These are phyloP conservation scores for Ochotona princeps DNA, from an alignment of 2,113 vertebrate genomes.

Conservation along the genomic window DNA sequence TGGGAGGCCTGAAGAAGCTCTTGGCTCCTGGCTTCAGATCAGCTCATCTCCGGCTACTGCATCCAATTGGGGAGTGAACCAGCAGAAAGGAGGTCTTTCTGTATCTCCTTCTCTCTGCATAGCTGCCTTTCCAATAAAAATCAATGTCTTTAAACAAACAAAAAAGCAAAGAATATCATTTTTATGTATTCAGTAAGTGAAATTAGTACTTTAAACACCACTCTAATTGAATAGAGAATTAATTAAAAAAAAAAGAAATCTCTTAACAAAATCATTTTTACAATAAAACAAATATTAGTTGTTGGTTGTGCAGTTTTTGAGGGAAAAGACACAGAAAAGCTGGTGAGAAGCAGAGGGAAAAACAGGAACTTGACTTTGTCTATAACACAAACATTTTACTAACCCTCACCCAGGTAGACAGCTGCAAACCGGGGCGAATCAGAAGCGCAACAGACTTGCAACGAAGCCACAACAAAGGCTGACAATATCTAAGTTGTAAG, in stretches of 20 bases:
- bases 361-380: not conserved
- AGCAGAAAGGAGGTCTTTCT: too few species aligned
- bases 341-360: not conserved
- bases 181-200: conserved; percentile 36
- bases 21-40: too few species aligned
- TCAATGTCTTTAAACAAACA: too few species aligned
- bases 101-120: too few species aligned
- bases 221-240: conserved; percentile 7
- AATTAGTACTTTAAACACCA: conserved; percentile 13
- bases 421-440: not conserved
- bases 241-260: not conserved
- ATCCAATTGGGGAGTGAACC: too few species aligned
- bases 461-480: not conserved
- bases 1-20: too few species aligned
- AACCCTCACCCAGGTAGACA: not conserved
- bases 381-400: not conserved
- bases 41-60: too few species aligned
- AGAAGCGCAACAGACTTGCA: not conserved
- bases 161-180: too few species aligned
- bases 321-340: not conserved
- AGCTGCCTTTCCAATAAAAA: too few species aligned
- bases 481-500: not conserved
- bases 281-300: conserved; percentile 2
- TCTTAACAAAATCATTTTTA: conserved; percentile 28
- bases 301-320: not conserved